Percentiles rank a stretch among this genome's conserved stretches.
phyloP scores from a whole-genome alignment of 1,140 invertebrate genomes.

The Akabosia matsudoensis region DNA sequence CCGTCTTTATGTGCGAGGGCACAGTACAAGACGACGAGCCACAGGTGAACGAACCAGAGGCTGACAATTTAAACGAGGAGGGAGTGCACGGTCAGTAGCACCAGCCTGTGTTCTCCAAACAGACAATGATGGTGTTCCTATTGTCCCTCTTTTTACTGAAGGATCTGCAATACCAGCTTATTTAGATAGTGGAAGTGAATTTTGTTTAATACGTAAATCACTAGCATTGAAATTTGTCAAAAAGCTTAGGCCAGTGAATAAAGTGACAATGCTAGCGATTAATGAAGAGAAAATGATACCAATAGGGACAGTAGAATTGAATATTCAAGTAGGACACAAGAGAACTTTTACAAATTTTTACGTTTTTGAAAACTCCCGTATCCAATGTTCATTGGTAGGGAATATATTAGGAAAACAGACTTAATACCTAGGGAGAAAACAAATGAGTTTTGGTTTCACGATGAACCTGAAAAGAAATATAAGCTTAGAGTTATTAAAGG shows the following conservation, averaged over 20 bases:
- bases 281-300: background rate
- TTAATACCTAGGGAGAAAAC: background rate
- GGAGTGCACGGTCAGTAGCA: background rate
- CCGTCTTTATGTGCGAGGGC: background rate
- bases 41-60: background rate
- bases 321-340: slow-evolving; percentile 15
- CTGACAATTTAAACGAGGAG: background rate
- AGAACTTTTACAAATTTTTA: background rate
- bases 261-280: background rate
- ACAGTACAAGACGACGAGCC: background rate
- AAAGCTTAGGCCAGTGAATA: background rate
- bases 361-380: background rate
- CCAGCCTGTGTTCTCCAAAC: background rate
- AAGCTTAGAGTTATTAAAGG: background rate
- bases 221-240: background rate
- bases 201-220: background rate
- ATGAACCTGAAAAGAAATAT: background rate
- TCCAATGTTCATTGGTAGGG: background rate
- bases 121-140: background rate
- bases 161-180: background rate
- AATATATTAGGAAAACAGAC: background rate
- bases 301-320: background rate
- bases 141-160: background rate
- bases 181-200: background rate
- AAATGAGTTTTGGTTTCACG: background rate